Evolutionary conservation across 2,113 vertebrate genomes (phyloP).

Genomic region (Turdus rufiventris): DNA sequence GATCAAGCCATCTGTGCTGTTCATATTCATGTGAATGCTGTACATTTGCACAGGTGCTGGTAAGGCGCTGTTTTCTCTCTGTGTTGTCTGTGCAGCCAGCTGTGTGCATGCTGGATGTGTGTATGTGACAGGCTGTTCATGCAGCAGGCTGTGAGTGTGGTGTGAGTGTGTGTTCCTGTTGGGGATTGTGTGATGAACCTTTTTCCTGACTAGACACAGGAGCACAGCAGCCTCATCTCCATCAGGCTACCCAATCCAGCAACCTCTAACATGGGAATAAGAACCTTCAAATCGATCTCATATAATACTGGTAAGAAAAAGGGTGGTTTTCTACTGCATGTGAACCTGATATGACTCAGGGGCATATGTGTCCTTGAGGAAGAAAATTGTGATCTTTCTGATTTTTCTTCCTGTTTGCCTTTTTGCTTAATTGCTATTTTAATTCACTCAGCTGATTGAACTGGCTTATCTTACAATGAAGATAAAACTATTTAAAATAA

Average conservation of each 20-base stretch:
- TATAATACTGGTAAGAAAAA: background rate
- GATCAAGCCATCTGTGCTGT: background rate
- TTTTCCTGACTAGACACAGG: accelerated
- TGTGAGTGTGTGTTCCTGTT: accelerated
- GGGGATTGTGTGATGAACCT: background rate
- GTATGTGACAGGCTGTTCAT: background rate
- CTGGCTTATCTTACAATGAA: background rate
- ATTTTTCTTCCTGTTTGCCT: background rate
- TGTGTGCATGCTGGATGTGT: background rate
- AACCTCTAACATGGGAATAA: background rate
- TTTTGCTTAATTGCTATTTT: background rate
- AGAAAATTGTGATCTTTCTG: background rate
- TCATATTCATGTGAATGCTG: background rate
- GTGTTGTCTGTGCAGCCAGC: background rate
- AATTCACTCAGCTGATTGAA: background rate
- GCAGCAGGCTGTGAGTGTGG: background rate
- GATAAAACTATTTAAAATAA: background rate
- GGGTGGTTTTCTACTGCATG: background rate
- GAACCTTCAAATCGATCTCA: background rate
- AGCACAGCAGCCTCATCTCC: background rate
- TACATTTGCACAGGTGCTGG: background rate
- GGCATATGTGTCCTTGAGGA: background rate
- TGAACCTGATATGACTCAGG: background rate
- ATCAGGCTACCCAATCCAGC: background rate
- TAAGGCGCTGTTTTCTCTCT: background rate